Conservation (phyloP, 2,888 invertebrate genomes). For the Drosophila planitibia region DNA sequence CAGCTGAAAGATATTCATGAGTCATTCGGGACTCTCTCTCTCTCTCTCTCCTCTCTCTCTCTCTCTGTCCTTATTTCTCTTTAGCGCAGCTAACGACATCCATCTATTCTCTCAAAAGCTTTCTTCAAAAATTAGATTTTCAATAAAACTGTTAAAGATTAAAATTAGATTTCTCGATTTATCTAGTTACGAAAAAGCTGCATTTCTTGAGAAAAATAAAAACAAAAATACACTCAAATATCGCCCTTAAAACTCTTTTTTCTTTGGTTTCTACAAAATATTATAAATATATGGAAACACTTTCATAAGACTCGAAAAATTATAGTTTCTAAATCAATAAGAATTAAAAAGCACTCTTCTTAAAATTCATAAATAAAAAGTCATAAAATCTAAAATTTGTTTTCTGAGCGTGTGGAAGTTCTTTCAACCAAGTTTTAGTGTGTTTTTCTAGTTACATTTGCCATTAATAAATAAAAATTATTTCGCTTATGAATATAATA, state of each 20-base stretch:
- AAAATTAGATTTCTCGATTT: not conserved
- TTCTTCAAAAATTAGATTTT: not conserved
- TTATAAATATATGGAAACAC: not conserved
- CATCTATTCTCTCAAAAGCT: not conserved
- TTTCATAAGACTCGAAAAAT: not conserved
- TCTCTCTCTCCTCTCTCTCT: not conserved
- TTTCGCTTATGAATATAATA: not conserved
- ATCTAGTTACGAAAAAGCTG: not conserved
- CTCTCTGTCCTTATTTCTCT: not conserved
- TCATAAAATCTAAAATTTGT: fast-evolving
- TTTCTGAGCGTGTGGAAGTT: not conserved
- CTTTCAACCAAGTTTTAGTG: not conserved
- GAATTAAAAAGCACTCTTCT: not conserved
- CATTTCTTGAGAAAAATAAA: not conserved
- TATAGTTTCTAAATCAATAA: not conserved
- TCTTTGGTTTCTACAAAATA: not conserved
- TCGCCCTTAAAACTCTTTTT: not conserved
- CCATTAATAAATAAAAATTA: not conserved
- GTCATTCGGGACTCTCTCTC: not conserved
- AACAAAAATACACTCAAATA: not conserved
- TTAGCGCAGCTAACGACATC: not conserved
- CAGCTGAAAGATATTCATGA: not conserved
- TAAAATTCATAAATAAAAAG: not conserved
- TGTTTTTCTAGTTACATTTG: not conserved
- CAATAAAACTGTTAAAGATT: not conserved